These are phyloP conservation scores for Balanococcus diminutus DNA, from an alignment of 2,888 invertebrate species.

Conservation along the genomic window DNA sequence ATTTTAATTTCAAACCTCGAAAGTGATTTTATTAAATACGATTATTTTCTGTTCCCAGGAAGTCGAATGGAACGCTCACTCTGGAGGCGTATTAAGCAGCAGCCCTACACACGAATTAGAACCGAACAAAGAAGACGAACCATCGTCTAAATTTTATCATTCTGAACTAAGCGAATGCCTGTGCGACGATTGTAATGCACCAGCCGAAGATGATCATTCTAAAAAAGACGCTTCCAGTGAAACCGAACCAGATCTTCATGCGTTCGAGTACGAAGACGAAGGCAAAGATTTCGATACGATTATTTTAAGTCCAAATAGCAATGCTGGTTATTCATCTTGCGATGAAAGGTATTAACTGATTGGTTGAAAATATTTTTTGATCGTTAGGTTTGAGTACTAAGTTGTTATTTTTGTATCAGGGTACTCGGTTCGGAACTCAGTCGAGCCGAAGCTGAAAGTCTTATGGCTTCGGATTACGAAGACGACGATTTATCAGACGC, in stretches of 20 bases:
- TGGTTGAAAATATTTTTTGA: background rate
- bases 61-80: background rate
- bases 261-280: conserved; percentile 45
- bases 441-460: conserved; percentile 40
- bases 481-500: conserved; percentile 29
- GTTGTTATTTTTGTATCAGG: background rate
- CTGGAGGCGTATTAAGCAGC: background rate
- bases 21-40: background rate
- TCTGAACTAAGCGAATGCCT: conserved; percentile 43
- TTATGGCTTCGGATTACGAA: conserved; percentile 45
- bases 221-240: conserved; percentile 34
- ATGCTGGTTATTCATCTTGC: conserved; percentile 47
- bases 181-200: background rate
- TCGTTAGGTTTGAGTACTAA: background rate
- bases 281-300: background rate
- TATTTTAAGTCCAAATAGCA: conserved; percentile 31
- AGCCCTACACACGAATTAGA: background rate
- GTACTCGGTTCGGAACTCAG: conserved; percentile 37
- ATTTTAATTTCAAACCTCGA: background rate
- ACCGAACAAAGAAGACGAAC: conserved; percentile 2
- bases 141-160: background rate
- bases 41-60: conserved; percentile 8
- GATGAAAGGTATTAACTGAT: conserved; percentile 44
- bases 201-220: conserved; percentile 1
- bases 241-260: background rate